Evolutionary conservation across 2,113 vertebrate species (phyloP).

Genomic region (Psettodes erumei): DNA sequence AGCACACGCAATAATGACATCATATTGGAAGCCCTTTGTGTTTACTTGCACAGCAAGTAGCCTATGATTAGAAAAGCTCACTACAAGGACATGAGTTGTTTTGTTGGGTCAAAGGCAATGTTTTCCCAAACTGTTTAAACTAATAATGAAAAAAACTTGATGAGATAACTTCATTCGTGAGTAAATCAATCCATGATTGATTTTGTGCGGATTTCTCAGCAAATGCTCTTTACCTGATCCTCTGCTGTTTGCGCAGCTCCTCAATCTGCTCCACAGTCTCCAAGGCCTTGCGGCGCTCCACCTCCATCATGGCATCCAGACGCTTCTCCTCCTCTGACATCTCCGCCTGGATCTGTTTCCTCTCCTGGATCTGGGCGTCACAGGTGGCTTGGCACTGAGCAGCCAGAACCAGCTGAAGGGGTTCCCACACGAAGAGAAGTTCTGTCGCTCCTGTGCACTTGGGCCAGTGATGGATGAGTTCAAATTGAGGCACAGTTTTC

Average conservation of each 20-base stretch:
- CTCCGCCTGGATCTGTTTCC: constrained; percentile 82
- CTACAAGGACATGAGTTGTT: background rate
- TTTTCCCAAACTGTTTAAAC: no score
- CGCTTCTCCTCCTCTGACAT: constrained; percentile 86
- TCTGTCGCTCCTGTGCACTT: background rate
- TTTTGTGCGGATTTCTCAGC: background rate
- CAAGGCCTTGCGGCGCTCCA: constrained; percentile 81
- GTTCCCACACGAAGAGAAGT: constrained; percentile 8
- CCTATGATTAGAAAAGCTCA: background rate
- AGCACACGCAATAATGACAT: background rate
- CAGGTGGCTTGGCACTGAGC: constrained; percentile 90
- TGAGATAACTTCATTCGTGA: no score
- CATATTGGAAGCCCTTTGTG: background rate
- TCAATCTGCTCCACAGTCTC: constrained; percentile 83
- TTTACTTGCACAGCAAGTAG: background rate
- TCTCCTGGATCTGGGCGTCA: constrained; percentile 90
- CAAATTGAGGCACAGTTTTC: background rate
- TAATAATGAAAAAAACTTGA: no score
- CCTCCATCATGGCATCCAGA: constrained; percentile 90
- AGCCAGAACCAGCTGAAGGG: constrained; percentile 83
- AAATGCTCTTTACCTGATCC: constrained; percentile 71
- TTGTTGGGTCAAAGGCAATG: background rate
- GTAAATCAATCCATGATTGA: background rate
- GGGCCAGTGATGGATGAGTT: background rate
- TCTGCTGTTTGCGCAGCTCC: constrained; percentile 80